Evolutionary conservation across 2,797 vertebrate species (phyloP), one percentile per base, ranked within the genome.

Genomic region (Typhlichthys eigenmanni): DNA sequence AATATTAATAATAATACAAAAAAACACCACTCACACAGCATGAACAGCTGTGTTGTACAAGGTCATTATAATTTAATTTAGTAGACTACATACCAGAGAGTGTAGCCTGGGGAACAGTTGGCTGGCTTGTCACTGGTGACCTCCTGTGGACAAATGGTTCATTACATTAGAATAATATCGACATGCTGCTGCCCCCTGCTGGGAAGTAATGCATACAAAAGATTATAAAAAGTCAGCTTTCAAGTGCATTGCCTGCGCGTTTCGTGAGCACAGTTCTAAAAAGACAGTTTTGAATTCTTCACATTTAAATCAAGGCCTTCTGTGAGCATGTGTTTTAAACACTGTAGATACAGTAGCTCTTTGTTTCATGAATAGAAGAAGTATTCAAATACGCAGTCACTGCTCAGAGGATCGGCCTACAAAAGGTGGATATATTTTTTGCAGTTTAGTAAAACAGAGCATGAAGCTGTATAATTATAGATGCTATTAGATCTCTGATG

Each of bases 41-140:
- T 38, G 38, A 8, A 38, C 38, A 38, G 4, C 38, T 38, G 38
- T 38, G 38, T 38, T 38, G 38, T 7, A 38, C 38, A 38, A 38
- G 38, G 38, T 9, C 8, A 9, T 38, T 38, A 38, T 38, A 9
- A 38, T 38, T 38, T 38, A 6, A 38, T 38, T 86, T 81, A 81
- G 78, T 75, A 74, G 81, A 84, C 80, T 87, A 86, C 87, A 76
- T 90, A 97, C 96, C 96, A 90, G 96, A 97, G 74, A 97, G 94
- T 4, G 93, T 96, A 88, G 95, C 95, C 92, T 94, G 95, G 90
- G 95, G 95, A 89, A 96, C 91, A 17, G 93, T 93, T 77, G 94
- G 92, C 85, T 95, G 95, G 82, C 92, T 94, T 65, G 93, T 91
- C 88, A 96, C 83, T 69, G 95, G 96, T 67, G 96, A 95, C 89